Evolutionary conservation across 2,113 vertebrate species (phyloP), one percentile per base, ranked within the genome.

Genomic region (Phainopepla nitens): DNA sequence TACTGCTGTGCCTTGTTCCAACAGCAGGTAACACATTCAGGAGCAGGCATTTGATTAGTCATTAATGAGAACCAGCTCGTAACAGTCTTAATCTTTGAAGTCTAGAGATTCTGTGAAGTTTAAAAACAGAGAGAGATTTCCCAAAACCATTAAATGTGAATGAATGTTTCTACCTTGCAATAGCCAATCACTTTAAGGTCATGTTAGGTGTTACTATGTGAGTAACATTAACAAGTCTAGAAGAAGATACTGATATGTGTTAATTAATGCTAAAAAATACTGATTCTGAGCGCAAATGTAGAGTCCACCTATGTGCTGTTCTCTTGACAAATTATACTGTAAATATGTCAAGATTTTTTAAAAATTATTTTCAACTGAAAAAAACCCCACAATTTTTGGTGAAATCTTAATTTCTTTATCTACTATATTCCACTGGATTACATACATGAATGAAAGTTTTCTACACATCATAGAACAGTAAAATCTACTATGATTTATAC

Each of bases 71-170:
- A 62, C 5, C 27, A 47, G 28, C 15, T 81, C 12, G 3, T 62
- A 95, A 56, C 9, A 76, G 5, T 23, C 21, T 33, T 76, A 29
- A 69, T 49, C 62, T 91, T 82, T 82, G 51, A 94, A 49, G 36
- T 82, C 36, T 57, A 87, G 89, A 81, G 64, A 24, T 78, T 89
- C 77, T 65, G 25, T 65, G 69, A 72, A 19, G 41, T 85, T 76
- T 91, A 24, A 75, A 71, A 92, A 64, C 9, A 2, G 13, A 87
- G 60, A 41, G 54, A 23, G 9, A 35, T 29, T 91, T 96, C 22
- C 14, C 57, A 60, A 87, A 91, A 79, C 64, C 49, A 65, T 65
- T 76, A 94, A 73, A 82, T 33, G 31, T 57, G 28, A 68, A 89
- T 49, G 22, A 57, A 64, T 24, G 13, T 57, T 89, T 84, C 61